Percentiles rank a stretch among this genome's conserved stretches.
Evolutionary conservation across 2,888 invertebrate genomes (phyloP).

Genomic region (Falcaria lacertinaria): DNA sequence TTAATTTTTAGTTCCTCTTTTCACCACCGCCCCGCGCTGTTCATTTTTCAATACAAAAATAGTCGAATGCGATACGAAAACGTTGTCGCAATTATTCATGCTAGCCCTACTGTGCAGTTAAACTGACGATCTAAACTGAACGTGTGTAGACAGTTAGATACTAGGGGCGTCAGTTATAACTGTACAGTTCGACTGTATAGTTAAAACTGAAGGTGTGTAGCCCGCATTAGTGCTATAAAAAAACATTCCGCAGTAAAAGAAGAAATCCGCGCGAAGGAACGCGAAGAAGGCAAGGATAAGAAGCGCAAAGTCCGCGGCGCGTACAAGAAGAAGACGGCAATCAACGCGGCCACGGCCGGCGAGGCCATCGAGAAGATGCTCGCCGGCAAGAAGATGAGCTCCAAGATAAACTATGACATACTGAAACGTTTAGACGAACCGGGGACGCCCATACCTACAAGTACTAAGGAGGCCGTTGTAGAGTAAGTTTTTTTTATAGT

Average conservation of each 20-base stretch:
- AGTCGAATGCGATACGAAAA: no score
- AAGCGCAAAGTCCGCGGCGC: slow-evolving; percentile 86
- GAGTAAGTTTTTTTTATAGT: slow-evolving; percentile 22
- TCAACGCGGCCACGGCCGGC: slow-evolving; percentile 85
- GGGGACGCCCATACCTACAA: slow-evolving; percentile 39
- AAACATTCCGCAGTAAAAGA: slow-evolving; percentile 83
- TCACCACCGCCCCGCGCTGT: no score
- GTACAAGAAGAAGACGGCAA: slow-evolving; percentile 80
- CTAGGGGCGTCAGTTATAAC: no score
- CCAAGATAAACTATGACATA: slow-evolving; percentile 98
- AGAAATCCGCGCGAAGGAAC: slow-evolving; percentile 87
- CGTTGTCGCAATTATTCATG: no score
- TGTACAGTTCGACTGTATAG: no score
- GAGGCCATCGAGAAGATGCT: slow-evolving; percentile 98
- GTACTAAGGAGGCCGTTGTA: slow-evolving; percentile 16
- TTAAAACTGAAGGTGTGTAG: no score
- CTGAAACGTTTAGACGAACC: slow-evolving; percentile 86
- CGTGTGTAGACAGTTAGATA: no score
- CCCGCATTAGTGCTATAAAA: slow-evolving; percentile 1
- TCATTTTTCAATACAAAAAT: no score
- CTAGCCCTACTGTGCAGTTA: no score
- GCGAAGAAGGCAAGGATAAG: slow-evolving; percentile 92
- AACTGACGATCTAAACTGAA: no score
- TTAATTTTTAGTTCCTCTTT: no score
- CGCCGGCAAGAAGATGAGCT: slow-evolving; percentile 95